Conservation (phyloP, 1,140 invertebrate species). For the Cataglyphis hispanica region DNA sequence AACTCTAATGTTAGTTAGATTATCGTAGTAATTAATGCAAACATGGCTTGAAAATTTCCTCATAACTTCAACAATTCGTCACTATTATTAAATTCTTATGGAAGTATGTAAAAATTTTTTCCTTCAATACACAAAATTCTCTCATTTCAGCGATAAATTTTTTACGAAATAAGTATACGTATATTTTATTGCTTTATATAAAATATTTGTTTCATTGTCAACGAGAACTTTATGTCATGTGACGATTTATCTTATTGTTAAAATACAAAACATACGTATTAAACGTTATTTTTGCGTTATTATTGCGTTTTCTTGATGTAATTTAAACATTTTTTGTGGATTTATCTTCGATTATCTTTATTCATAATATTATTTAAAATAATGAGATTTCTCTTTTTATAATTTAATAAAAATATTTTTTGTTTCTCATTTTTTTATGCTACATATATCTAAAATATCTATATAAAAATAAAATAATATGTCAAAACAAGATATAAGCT, state of each 20-base stretch:
- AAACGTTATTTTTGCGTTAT: no score
- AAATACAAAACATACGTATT: no score
- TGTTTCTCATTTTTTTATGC: constrained; percentile 4
- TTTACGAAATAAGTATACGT: not conserved
- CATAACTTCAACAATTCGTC: not conserved
- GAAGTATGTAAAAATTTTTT: not conserved
- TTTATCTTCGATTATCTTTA: not conserved
- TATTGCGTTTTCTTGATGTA: no score
- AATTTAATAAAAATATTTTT: not conserved
- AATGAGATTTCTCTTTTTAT: not conserved
- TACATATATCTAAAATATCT: not conserved
- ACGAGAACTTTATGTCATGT: not conserved
- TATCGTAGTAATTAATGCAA: constrained; percentile 20
- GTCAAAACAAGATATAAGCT: not conserved
- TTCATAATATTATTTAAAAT: not conserved
- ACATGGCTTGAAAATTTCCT: not conserved
- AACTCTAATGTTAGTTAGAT: constrained; percentile 12
- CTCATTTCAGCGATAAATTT: not conserved
- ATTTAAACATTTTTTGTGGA: no score
- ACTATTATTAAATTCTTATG: not conserved
- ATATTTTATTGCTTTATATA: not conserved
- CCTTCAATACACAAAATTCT: not conserved
- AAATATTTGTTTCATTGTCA: constrained; percentile 5
- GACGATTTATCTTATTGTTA: not conserved
- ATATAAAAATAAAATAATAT: not conserved